Evolutionary conservation across 2,113 vertebrate species (phyloP), one percentile per base, ranked within the genome.

Genomic region (Brachyhypopomus occidentalis): DNA sequence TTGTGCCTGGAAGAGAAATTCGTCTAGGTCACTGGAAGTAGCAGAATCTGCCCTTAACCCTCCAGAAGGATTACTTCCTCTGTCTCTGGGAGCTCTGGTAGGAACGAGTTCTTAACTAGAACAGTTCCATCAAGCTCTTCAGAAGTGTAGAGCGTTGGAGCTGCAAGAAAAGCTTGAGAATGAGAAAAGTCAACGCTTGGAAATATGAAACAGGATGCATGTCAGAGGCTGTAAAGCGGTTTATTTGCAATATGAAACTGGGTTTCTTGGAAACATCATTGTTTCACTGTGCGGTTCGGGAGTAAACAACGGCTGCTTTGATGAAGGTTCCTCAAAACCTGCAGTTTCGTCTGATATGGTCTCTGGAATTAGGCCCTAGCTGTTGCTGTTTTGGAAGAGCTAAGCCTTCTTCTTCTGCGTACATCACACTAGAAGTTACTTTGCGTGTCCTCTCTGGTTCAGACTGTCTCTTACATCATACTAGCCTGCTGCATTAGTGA

Each of bases 31-130:
- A 81, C 85, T 83, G 72, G 89, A 90, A 88, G 89, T 91, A 87
- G 85, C 90, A 89, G 88, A 87, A 90, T 89, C 45, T 36, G 34
- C 23, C 90, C 90, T 89, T 83, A 88, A 89, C 90, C 89, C 86
- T 81, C 83, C 83, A 88, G 90, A 92, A 89, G 89, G 90, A 90
- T 91, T 90, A 92, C 89, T 89, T 91, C 91, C 91, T 85, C 88
- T 90, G 88, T 79, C 88, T 90, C 88, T 90, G 90, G 58, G 77
- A 41, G 34, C 36, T 27, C 41, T 85, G 67, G 76, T 8, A 8
- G 36, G 78, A 77, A 77, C 83, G 77, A 67, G 58, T 70, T 7
- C 20, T 70, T 22, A 70, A 70, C 34, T 20, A 70, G 66, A 70
- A 70, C 22, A 12, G 66, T 70, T 41, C 30, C 27, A 69, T 36